Conservation (phyloP, 2,113 vertebrate genomes). For the Microcebus griseorufus region DNA sequence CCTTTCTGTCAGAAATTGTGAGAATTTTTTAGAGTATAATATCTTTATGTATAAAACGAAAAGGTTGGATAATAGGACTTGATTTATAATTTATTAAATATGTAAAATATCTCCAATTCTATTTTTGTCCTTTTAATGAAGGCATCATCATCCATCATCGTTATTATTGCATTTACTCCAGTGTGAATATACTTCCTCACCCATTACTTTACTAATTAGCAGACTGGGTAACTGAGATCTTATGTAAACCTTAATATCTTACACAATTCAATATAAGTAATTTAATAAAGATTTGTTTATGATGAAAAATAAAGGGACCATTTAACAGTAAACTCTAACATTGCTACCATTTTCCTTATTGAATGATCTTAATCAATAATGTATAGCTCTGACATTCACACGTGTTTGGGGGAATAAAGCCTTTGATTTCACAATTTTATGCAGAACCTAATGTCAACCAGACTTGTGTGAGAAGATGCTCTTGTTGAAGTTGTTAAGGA, state of each 20-base stretch:
- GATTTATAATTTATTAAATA: neutral
- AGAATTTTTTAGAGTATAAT: neutral
- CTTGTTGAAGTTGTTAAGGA: neutral
- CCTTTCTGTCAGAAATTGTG: neutral
- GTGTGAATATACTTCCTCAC: neutral
- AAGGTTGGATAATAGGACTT: neutral
- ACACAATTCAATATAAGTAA: neutral
- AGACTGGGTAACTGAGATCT: neutral
- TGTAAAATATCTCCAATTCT: neutral
- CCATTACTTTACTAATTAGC: neutral
- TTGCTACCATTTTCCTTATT: neutral
- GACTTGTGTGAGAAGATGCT: neutral
- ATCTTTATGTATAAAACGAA: neutral
- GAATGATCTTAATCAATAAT: neutral
- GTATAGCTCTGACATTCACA: neutral
- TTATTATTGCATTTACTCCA: neutral
- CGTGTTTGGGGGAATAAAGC: neutral
- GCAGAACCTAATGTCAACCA: neutral
- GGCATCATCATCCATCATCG: neutral
- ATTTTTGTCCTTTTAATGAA: conserved; percentile 16
- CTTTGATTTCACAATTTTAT: neutral
- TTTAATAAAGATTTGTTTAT: neutral
- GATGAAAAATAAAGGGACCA: neutral
- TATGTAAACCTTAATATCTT: neutral
- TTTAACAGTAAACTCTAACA: neutral